Evolutionary conservation across 2,797 vertebrate genomes (phyloP).

Genomic region (Coregonus sp.): DNA sequence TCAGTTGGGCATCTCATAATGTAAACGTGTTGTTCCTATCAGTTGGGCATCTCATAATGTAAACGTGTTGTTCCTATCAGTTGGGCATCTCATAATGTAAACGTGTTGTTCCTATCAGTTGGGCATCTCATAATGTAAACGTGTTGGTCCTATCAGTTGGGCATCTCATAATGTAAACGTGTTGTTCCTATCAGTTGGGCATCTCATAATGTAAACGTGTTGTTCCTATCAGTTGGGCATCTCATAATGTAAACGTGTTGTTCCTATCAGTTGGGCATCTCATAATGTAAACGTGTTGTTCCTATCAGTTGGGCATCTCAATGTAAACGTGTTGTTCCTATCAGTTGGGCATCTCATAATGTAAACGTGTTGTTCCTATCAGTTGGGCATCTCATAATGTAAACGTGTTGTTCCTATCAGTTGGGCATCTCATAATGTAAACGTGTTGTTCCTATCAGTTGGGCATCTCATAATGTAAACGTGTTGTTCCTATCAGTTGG

Average conservation of each 20-base stretch:
- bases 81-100: neutral
- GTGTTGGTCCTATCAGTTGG: neutral
- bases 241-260: constrained; percentile 1
- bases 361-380: neutral
- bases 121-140: neutral
- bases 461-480: no score
- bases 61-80: neutral
- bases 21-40: constrained; percentile 4
- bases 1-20: neutral
- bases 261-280: neutral
- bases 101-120: neutral
- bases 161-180: neutral
- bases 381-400: neutral
- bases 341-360: neutral
- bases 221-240: neutral
- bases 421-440: neutral
- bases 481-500: no score
- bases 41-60: neutral
- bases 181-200: neutral
- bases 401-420: neutral
- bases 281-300: constrained; percentile 1
- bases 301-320: neutral
- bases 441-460: no score
- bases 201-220: neutral
- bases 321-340: neutral